Evolutionary conservation across 2,888 invertebrate species (phyloP).

Genomic region (Drosophila picticornis): DNA sequence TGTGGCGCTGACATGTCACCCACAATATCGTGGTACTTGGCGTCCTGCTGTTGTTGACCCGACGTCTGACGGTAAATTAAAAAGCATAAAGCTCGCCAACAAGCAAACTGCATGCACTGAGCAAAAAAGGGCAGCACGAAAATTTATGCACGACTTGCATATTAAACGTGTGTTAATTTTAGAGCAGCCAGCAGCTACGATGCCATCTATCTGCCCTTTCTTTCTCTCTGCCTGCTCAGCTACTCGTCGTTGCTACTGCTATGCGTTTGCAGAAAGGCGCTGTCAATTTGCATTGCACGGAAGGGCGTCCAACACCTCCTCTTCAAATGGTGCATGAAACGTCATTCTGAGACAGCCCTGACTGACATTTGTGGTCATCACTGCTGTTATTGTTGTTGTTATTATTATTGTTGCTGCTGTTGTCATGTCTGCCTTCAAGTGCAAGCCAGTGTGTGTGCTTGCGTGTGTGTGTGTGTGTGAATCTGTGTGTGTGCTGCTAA

Average conservation of each 20-base stretch:
- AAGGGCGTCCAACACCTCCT: slow-evolving; percentile 40
- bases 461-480: slow-evolving; percentile 3
- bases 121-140: slow-evolving; percentile 46
- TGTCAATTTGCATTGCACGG: slow-evolving; percentile 63
- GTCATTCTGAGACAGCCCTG: slow-evolving; percentile 52
- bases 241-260: slow-evolving; percentile 37
- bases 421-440: slow-evolving; percentile 24
- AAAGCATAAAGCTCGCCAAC: slow-evolving; percentile 70
- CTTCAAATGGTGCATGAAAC: slow-evolving; percentile 67
- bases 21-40: slow-evolving; percentile 65
- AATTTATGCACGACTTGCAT: slow-evolving; percentile 81
- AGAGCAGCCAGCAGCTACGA: slow-evolving; percentile 63
- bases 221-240: not conserved
- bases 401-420: slow-evolving; percentile 25
- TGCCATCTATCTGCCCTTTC: slow-evolving; percentile 17
- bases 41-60: slow-evolving; percentile 45
- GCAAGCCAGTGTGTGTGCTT: slow-evolving; percentile 3
- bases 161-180: slow-evolving; percentile 81
- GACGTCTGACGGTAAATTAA: slow-evolving; percentile 79
- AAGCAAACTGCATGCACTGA: slow-evolving; percentile 46
- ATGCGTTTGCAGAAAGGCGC: slow-evolving; percentile 55
- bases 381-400: slow-evolving; percentile 22
- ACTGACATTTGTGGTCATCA: slow-evolving; percentile 62
- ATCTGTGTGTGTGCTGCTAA: slow-evolving; percentile 41
- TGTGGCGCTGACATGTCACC: slow-evolving; percentile 72